Conservation (phyloP, 1,140 invertebrate genomes). For the Ctenoplectra terminalis region DNA sequence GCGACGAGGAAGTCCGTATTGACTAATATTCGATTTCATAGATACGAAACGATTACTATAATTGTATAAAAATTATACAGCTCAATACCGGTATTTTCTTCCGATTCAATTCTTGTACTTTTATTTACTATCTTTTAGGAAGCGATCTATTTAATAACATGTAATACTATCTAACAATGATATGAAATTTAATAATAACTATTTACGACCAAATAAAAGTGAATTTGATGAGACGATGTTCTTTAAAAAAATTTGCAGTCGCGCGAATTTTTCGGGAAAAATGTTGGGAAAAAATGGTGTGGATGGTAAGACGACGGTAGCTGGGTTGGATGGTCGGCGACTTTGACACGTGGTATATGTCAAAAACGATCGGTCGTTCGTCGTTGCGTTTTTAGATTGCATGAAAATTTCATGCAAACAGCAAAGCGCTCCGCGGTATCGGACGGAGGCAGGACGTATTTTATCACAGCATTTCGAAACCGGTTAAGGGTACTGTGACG, state of each 20-base stretch:
- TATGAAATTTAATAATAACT: too few species aligned
- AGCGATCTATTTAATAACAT: too few species aligned
- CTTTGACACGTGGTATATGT: constrained; percentile 36
- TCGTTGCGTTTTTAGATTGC: constrained; percentile 42
- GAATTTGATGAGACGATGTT: neutral
- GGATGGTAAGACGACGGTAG: constrained; percentile 2
- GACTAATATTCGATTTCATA: constrained; percentile 6
- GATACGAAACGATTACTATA: neutral
- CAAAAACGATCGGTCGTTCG: constrained; percentile 34
- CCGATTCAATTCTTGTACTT: too few species aligned
- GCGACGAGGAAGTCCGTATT: neutral
- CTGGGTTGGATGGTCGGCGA: constrained; percentile 7
- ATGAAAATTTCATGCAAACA: constrained; percentile 71
- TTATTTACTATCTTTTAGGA: too few species aligned
- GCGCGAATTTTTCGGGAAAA: neutral
- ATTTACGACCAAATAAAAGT: neutral
- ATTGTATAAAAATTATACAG: neutral
- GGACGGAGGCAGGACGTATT: constrained; percentile 60
- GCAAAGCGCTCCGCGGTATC: constrained; percentile 44
- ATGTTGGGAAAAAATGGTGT: neutral
- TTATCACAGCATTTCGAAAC: constrained; percentile 74
- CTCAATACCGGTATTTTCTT: too few species aligned
- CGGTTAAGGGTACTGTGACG: constrained; percentile 66
- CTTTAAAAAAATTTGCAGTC: neutral
- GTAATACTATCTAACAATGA: too few species aligned